Evolutionary conservation across 2,888 invertebrate species (phyloP), one percentile per base, ranked within the genome.

Genomic region (Ditula angustiorana): DNA sequence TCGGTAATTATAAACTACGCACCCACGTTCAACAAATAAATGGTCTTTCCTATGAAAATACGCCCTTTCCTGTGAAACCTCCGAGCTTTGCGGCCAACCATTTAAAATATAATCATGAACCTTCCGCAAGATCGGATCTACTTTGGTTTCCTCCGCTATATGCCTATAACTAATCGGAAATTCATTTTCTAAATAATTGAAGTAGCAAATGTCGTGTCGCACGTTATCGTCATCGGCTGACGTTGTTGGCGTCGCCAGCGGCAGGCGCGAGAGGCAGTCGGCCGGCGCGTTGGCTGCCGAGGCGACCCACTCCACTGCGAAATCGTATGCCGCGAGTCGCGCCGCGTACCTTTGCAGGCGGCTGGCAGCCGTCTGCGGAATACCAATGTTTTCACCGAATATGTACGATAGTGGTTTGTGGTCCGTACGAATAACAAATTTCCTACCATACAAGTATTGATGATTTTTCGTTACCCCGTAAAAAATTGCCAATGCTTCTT

Each of bases 221-320:
- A 21, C 37, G 33, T 1, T 28, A 23, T 28, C 19, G 4, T 30
- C 24, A n/a, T n/a, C n/a, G n/a, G n/a, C n/a, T n/a, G n/a, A n/a
- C n/a, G n/a, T n/a, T n/a, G n/a, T n/a, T n/a, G n/a, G n/a, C n/a
- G n/a, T n/a, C 16, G 28, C 13, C 26, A 57, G 30, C 30, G 57
- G 57, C 46, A 46, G 46, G 3, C 57, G 57, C 30, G 57, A 57
- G 7, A 57, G 35, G n/a, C 46, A 46, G 44, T 57, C 57, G 21
- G 46, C 57, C 8, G 46, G 28, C 21, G 46, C 30, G 23, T 57
- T 57, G 13, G 19, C 26, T 21, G 46, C 57, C 19, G 57, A 57
- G n/a, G 30, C 30, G 2, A 47, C 47, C 23, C 23, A 47, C 5
- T 47, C 47, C n/a, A 47, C 47, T 2, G n/a, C 5, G 24, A 5